phyloP scores from a whole-genome alignment of 2,113 vertebrate species.

The Irena cyanogastra region DNA sequence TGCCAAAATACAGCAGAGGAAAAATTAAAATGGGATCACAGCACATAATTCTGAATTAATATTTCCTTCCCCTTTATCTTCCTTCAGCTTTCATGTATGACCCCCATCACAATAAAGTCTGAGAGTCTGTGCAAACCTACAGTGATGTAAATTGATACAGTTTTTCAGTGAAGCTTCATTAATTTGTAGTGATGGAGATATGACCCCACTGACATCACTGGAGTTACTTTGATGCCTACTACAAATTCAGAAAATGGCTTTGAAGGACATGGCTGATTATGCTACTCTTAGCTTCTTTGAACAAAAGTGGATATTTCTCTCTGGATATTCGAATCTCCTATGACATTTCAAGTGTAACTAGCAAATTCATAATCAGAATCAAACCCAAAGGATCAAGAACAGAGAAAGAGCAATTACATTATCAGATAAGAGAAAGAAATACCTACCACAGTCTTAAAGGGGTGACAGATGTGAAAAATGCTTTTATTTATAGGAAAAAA shows the following conservation, averaged over 20 bases:
- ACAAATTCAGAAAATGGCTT: background rate
- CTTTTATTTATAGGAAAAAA: background rate
- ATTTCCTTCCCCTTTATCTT: background rate
- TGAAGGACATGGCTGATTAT: background rate
- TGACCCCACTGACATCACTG: background rate
- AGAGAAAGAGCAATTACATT: background rate
- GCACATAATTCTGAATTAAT: background rate
- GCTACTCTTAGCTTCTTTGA: background rate
- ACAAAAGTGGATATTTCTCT: background rate
- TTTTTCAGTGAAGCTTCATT: slow-evolving; percentile 11
- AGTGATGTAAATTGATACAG: background rate
- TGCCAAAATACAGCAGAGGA: background rate
- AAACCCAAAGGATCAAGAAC: background rate
- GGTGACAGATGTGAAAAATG: background rate
- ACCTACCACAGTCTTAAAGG: background rate
- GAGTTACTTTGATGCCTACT: background rate
- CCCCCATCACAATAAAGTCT: background rate
- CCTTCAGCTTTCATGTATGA: background rate
- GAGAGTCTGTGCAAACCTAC: background rate
- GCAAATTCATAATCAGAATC: background rate
- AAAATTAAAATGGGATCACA: background rate
- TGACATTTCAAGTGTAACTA: background rate
- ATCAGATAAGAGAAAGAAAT: background rate
- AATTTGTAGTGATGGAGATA: background rate
- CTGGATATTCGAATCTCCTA: background rate